These are phyloP conservation scores for Euthynnus affinis DNA, from an alignment of 2,797 vertebrate species.

Conservation along the genomic window DNA sequence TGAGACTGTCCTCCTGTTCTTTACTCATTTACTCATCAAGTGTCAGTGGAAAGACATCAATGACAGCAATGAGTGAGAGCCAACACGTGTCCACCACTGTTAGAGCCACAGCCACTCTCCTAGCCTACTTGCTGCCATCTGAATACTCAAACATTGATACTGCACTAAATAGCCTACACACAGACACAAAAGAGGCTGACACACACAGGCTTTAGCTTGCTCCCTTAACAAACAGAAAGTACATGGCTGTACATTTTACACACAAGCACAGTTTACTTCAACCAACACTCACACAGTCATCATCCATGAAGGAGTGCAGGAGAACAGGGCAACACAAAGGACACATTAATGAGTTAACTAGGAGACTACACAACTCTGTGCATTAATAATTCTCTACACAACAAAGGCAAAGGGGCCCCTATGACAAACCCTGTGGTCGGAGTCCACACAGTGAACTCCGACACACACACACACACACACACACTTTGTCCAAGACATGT, in stretches of 20 bases:
- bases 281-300: not conserved
- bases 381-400: slow-evolving; percentile 69
- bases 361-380: slow-evolving; percentile 36
- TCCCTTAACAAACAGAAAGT: slow-evolving; percentile 32
- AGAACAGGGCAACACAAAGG: slow-evolving; percentile 30
- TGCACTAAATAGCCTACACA: slow-evolving; percentile 63
- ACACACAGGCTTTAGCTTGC: slow-evolving; percentile 14
- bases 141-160: slow-evolving; percentile 54
- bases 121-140: slow-evolving; percentile 54
- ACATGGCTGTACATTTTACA: slow-evolving; percentile 9
- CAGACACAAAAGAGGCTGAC: slow-evolving; percentile 21
- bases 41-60: slow-evolving; percentile 63
- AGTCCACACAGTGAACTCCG: no score
- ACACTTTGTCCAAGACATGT: slow-evolving; percentile 41
- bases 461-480: slow-evolving; percentile 14
- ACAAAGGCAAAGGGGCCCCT: slow-evolving; percentile 59
- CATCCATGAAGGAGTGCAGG: no score
- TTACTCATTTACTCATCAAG: slow-evolving; percentile 60
- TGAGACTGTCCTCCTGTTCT: slow-evolving; percentile 57
- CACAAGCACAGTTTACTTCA: not conserved
- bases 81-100: slow-evolving; percentile 58
- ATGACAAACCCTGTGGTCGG: slow-evolving; percentile 51
- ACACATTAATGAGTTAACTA: slow-evolving; percentile 51
- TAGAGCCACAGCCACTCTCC: slow-evolving; percentile 45
- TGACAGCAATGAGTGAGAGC: slow-evolving; percentile 70